phyloP scores from a whole-genome alignment of 2,113 vertebrate species.

The Lepisosteus oculatus region DNA sequence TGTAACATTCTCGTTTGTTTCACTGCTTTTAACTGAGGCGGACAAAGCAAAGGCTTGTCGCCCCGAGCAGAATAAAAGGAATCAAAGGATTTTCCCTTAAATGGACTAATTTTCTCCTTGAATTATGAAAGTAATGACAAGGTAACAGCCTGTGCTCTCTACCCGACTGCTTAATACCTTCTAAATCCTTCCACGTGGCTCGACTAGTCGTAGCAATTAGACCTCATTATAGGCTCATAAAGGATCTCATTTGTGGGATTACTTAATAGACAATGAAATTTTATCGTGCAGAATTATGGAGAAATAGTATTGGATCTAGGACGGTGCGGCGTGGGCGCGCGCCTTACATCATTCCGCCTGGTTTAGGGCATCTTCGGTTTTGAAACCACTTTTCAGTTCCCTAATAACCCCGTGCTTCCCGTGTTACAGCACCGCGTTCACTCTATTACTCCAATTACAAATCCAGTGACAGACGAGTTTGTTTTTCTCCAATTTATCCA shows the following conservation, averaged over 20 bases:
- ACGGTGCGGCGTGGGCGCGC: constrained; percentile 72
- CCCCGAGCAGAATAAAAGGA: constrained; percentile 80
- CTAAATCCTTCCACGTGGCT: constrained; percentile 99
- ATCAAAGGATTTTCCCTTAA: constrained; percentile 89
- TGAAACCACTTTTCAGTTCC: constrained; percentile 47
- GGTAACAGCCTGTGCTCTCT: constrained; percentile 98
- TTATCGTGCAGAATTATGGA: constrained; percentile 94
- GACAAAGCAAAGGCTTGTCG: constrained; percentile 76
- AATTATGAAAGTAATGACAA: constrained; percentile 98
- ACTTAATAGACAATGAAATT: constrained; percentile 97
- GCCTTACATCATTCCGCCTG: constrained; percentile 77
- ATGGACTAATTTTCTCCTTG: constrained; percentile 98
- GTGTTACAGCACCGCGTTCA: constrained; percentile 51
- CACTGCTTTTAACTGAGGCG: constrained; percentile 65
- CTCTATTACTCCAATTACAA: constrained; percentile 86
- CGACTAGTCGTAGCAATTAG: constrained; percentile 93
- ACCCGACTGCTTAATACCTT: constrained; percentile 93
- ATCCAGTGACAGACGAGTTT: constrained; percentile 67
- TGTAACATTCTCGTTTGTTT: constrained; percentile 71
- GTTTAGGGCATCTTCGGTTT: constrained; percentile 49
- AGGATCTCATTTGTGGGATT: constrained; percentile 95
- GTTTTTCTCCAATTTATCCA: constrained; percentile 43
- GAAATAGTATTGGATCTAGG: constrained; percentile 76
- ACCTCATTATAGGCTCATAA: constrained; percentile 99
- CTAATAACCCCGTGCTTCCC: constrained; percentile 45